Percentiles rank a stretch among this genome's conserved stretches.
phyloP scores from a whole-genome alignment of 1,140 invertebrate species.

The Drosophila ananassae region DNA sequence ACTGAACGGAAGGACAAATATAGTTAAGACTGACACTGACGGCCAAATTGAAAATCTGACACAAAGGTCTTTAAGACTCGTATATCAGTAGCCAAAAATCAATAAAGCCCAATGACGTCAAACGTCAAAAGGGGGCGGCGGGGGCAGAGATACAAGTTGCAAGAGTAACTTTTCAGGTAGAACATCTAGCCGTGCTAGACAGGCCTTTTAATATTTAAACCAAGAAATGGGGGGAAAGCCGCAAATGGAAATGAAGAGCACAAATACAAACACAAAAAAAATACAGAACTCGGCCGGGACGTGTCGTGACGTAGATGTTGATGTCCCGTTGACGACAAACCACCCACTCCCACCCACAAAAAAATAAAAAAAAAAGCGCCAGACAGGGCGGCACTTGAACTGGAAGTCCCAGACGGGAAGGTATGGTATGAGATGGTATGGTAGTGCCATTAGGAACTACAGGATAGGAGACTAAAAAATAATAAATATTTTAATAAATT shows the following conservation, averaged over 20 bases:
- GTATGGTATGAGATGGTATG: constrained; percentile 10
- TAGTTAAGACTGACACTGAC: constrained; percentile 54
- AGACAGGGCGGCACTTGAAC: constrained; percentile 65
- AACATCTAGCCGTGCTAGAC: constrained; percentile 22
- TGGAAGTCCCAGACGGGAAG: constrained; percentile 64
- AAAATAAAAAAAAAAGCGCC: constrained; percentile 14
- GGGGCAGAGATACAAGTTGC: not conserved
- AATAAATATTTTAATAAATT: too few relatives aligned
- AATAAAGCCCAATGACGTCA: constrained; percentile 49
- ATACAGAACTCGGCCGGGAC: constrained; percentile 27
- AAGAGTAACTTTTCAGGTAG: constrained; percentile 24
- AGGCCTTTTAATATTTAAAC: constrained; percentile 68
- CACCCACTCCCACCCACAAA: constrained; percentile 13
- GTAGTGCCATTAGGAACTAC: too few relatives aligned
- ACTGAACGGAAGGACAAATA: constrained; percentile 11
- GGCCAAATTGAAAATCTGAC: constrained; percentile 59
- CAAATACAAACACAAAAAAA: constrained; percentile 10
- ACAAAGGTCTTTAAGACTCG: constrained; percentile 29
- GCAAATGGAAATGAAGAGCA: constrained; percentile 39
- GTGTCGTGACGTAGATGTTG: constrained; percentile 47
- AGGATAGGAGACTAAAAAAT: too few relatives aligned
- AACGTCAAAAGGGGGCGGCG: not conserved
- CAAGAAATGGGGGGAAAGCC: constrained; percentile 47
- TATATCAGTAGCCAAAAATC: constrained; percentile 42
- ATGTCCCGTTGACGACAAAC: constrained; percentile 39